phyloP scores from a whole-genome alignment of 2,888 invertebrate genomes.

The Xiphydria camelus region DNA sequence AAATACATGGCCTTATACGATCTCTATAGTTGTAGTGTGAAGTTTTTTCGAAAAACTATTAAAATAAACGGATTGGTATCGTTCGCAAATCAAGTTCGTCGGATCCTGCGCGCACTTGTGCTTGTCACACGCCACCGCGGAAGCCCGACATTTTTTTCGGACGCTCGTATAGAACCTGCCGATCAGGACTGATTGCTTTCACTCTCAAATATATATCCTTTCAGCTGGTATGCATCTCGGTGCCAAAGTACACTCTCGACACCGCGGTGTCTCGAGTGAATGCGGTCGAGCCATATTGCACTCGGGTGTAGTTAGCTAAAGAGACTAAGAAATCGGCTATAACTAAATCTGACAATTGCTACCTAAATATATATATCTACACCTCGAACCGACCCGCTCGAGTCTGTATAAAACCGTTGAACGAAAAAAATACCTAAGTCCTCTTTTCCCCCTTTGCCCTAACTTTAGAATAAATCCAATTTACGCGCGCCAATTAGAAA shows the following conservation, averaged over 20 bases:
- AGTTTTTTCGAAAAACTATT: conserved; percentile 18
- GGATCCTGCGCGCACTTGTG: too few species aligned
- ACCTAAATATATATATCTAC: conserved; percentile 25
- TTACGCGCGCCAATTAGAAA: conserved; percentile 1
- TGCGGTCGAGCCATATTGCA: conserved; percentile 39
- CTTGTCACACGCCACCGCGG: too few species aligned
- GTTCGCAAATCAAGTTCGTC: too few species aligned
- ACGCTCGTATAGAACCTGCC: too few species aligned
- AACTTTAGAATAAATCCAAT: conserved; percentile 10
- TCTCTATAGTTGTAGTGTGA: conserved; percentile 37
- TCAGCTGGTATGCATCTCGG: too few species aligned
- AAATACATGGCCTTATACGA: conserved; percentile 51
- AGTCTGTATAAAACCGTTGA: conserved; percentile 23
- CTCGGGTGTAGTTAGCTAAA: conserved; percentile 30
- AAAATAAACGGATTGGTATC: conserved; percentile 2
- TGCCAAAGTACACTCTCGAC: too few species aligned
- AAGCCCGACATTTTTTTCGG: too few species aligned
- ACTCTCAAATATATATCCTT: too few species aligned
- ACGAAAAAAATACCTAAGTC: conserved; percentile 22
- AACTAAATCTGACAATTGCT: conserved; percentile 22
- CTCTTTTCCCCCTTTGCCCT: neutral
- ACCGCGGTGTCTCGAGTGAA: conserved; percentile 10
- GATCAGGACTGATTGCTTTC: too few species aligned
- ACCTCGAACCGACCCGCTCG: conserved; percentile 18
- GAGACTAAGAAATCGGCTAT: conserved; percentile 7